Evolutionary conservation across 2,888 invertebrate genomes (phyloP).

Genomic region (Colletes collaris): DNA sequence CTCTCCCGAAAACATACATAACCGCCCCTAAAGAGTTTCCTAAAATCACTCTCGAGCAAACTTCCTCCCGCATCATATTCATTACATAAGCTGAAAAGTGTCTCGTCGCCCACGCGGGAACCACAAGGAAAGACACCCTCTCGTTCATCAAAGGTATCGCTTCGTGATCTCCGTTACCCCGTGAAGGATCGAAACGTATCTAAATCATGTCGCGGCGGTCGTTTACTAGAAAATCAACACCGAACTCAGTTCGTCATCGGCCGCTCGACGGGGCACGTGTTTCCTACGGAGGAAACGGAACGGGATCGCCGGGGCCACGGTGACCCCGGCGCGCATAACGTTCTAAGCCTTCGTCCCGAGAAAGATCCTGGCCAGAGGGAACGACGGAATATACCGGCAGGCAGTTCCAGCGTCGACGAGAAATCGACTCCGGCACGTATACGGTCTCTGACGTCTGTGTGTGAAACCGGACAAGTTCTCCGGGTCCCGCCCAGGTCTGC

Average conservation of each 20-base stretch:
- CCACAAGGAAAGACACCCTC: no score
- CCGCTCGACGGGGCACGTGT: slow-evolving; percentile 25
- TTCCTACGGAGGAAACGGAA: slow-evolving; percentile 12
- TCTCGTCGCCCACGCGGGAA: no score
- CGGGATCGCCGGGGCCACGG: not conserved
- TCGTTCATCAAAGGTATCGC: no score
- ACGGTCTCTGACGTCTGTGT: slow-evolving; percentile 33
- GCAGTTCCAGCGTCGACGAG: no score
- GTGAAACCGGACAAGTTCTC: slow-evolving; percentile 73
- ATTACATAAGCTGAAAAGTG: no score
- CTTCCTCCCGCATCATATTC: no score
- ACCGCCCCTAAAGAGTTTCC: no score
- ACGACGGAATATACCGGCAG: not conserved
- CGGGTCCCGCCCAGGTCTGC: slow-evolving; percentile 82
- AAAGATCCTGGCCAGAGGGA: slow-evolving; percentile 31
- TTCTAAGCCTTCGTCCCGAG: slow-evolving; percentile 24
- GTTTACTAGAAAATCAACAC: slow-evolving; percentile 12
- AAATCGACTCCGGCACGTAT: slow-evolving; percentile 18
- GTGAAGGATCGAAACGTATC: not conserved
- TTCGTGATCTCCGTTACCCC: not conserved
- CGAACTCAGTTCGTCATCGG: slow-evolving; percentile 17
- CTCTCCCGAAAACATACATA: no score
- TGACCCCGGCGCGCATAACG: no score
- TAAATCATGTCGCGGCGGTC: not conserved
- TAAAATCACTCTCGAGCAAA: no score